A percentile compares a stretch with the other conserved stretches of the same genome.
Conservation (phyloP, 2,888 invertebrate species). For the Arrhopalites spinosus region DNA sequence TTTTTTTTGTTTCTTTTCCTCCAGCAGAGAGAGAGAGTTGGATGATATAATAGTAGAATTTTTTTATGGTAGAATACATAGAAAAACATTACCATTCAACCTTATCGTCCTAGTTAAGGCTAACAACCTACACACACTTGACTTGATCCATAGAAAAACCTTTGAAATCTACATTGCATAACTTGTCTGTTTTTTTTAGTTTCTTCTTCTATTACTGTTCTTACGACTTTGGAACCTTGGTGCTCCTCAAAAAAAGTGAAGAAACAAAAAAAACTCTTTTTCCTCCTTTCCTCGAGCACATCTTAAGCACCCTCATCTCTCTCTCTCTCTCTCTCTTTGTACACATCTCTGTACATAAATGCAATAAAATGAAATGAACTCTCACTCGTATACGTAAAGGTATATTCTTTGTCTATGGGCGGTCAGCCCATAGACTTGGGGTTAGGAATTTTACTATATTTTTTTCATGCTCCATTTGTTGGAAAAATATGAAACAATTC, state of each 20-base stretch:
- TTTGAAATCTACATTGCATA: background rate
- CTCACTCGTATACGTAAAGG: slow-evolving; percentile 5
- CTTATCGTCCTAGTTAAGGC: slow-evolving; percentile 8
- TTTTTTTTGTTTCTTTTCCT: background rate
- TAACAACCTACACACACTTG: background rate
- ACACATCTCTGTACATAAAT: background rate
- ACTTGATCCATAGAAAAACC: no score
- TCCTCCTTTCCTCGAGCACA: no score
- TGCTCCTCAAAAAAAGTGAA: no score
- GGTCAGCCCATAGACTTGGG: background rate
- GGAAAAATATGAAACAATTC: slow-evolving; percentile 23
- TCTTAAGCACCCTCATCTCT: background rate
- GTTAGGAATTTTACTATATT: slow-evolving; percentile 21
- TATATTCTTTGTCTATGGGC: slow-evolving; percentile 26
- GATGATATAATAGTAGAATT: background rate
- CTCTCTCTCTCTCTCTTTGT: background rate
- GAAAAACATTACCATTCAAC: background rate
- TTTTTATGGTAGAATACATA: no score
- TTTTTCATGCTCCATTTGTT: slow-evolving; percentile 15
- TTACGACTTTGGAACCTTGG: background rate
- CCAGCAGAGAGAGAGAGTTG: background rate
- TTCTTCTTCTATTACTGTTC: background rate
- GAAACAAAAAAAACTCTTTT: no score
- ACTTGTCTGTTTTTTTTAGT: background rate
- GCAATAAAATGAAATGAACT: slow-evolving; percentile 34